Evolutionary conservation across 2,797 vertebrate species (phyloP).

Genomic region (Mastacembelus armatus): DNA sequence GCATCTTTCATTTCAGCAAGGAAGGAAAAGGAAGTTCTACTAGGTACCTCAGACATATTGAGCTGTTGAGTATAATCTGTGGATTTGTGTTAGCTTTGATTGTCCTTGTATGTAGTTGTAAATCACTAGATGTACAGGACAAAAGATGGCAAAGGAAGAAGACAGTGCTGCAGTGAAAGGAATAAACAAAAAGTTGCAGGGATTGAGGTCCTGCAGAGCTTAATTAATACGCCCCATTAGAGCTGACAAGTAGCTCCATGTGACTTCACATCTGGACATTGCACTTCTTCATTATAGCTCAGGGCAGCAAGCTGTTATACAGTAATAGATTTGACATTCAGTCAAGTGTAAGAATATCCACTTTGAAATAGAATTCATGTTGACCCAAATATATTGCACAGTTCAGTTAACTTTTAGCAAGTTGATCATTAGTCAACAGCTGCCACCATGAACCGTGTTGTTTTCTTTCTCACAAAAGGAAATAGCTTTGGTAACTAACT

Average conservation of each 20-base stretch:
- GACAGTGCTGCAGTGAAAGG: conserved; percentile 36
- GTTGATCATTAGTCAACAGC: conserved; percentile 48
- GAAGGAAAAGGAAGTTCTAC: conserved; percentile 11
- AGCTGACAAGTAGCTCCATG: conserved; percentile 62
- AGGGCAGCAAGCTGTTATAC: conserved; percentile 27
- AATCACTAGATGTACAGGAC: too few relatives aligned
- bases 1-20: conserved; percentile 44
- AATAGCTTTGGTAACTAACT: conserved; percentile 33
- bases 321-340: conserved; percentile 32
- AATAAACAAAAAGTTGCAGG: conserved; percentile 47
- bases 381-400: conserved; percentile 38
- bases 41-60: conserved; percentile 1
- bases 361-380: conserved; percentile 32
- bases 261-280: conserved; percentile 76
- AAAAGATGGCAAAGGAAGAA: conserved; percentile 21
- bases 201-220: conserved; percentile 50
- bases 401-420: conserved; percentile 20
- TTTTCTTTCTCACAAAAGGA: conserved; percentile 39
- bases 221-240: conserved; percentile 71
- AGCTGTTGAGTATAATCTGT: conserved; percentile 4
- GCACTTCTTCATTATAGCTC: conserved; percentile 57
- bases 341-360: conserved; percentile 37
- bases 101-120: conserved; percentile 41
- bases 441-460: conserved; percentile 19
- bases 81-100: conserved; percentile 47